A percentile compares a stretch with the other conserved stretches of the same genome.
Conservation (phyloP, 92 coral and sea anemone species). For the Epizoanthus stellaris region DNA sequence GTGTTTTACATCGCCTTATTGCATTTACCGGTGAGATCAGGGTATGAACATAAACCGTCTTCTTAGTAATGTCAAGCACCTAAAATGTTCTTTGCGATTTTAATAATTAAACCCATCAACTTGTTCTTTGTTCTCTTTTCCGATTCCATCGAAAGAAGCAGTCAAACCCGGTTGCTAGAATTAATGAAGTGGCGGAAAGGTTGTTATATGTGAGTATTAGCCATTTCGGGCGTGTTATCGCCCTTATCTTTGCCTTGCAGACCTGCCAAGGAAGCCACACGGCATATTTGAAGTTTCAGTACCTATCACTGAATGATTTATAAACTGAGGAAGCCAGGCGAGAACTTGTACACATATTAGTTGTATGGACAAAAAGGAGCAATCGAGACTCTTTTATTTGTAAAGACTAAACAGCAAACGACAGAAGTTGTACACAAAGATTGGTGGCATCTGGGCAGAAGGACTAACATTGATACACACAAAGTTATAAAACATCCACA, state of each 20-base stretch:
- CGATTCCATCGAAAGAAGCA: constrained; percentile 17
- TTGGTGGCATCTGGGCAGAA: not conserved
- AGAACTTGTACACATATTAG: no score
- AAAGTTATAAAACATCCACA: not conserved
- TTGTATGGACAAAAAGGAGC: not conserved
- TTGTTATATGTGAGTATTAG: constrained; percentile 4
- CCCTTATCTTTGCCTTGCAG: constrained; percentile 30
- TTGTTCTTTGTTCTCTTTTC: not conserved
- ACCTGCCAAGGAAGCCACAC: constrained; percentile 34
- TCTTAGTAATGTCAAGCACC: constrained; percentile 16
- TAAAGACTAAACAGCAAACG: not conserved
- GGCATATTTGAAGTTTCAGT: constrained; percentile 37
- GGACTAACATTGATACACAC: not conserved
- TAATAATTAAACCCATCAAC: no score
- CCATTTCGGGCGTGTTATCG: constrained; percentile 33
- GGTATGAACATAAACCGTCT: not conserved
- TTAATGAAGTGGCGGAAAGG: constrained; percentile 43
- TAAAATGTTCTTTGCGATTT: not conserved
- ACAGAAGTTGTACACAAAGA: not conserved
- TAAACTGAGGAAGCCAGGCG: constrained; percentile 65
- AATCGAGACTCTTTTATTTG: not conserved
- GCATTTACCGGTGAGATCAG: not conserved
- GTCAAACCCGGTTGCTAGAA: constrained; percentile 16
- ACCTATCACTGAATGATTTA: constrained; percentile 85
- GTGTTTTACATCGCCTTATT: not conserved